These are phyloP conservation scores for Acipenser ruthenus DNA, from an alignment of 2,797 vertebrate species.

Conservation along the genomic window DNA sequence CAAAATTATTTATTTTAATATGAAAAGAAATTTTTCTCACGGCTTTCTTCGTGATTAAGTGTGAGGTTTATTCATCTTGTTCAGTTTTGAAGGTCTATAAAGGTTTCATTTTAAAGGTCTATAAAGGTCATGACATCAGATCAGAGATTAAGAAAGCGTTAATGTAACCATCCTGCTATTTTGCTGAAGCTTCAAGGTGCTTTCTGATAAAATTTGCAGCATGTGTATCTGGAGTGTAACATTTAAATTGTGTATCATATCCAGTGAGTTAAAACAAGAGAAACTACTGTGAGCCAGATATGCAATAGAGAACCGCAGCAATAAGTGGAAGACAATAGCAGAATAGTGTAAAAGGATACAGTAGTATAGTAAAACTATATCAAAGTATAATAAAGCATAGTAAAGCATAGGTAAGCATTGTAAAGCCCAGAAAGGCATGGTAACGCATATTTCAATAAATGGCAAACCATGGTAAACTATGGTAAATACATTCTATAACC, in stretches of 20 bases:
- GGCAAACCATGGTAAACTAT: no score
- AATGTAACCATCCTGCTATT: background rate
- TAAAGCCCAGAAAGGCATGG: no score
- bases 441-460: no score
- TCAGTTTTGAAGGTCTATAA: background rate
- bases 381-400: no score
- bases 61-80: background rate
- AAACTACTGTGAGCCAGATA: background rate
- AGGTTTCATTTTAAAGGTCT: no score
- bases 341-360: background rate
- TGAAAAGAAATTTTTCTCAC: no score
- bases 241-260: background rate
- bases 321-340: background rate
- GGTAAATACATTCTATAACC: no score
- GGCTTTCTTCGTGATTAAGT: background rate
- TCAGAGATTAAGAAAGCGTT: background rate
- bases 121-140: slow-evolving; percentile 2
- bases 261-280: no score
- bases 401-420: no score
- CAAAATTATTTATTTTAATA: no score
- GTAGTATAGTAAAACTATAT: background rate
- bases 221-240: background rate
- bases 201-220: background rate
- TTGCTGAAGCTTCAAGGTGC: background rate
- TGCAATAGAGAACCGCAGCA: background rate